These are phyloP conservation scores for Trididemnum miniatum DNA, from an alignment of 23 tunicate species.

Conservation along the genomic window DNA sequence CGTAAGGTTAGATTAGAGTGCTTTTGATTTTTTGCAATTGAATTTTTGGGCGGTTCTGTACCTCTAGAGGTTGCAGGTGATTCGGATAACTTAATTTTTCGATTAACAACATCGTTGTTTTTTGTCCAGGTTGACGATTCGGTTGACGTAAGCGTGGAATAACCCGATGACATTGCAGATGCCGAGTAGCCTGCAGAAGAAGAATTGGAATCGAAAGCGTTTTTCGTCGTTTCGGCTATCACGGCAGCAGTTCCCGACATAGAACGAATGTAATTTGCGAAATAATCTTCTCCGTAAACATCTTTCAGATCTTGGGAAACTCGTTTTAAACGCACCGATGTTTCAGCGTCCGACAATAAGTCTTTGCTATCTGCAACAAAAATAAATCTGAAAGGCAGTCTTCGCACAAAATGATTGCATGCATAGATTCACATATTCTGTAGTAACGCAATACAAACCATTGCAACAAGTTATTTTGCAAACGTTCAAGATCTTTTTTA, in stretches of 20 bases:
- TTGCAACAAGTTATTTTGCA: no score
- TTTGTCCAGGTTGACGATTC: background rate
- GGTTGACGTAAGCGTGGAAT: conserved; percentile 45
- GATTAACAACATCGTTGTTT: background rate
- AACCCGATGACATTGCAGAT: conserved; percentile 60
- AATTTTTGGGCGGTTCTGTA: background rate
- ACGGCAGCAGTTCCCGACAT: conserved; percentile 20
- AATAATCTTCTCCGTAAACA: conserved; percentile 85
- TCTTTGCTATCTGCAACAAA: conserved; percentile 39
- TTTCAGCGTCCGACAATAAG: conserved; percentile 35
- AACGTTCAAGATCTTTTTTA: no score
- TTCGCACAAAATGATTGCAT: no score
- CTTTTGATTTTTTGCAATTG: background rate
- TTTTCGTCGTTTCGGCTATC: background rate
- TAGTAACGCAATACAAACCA: no score
- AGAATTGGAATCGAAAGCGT: background rate
- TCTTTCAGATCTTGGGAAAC: conserved; percentile 63
- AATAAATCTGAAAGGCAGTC: no score
- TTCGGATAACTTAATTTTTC: background rate
- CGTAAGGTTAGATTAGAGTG: conserved; percentile 5
- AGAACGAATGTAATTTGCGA: conserved; percentile 66
- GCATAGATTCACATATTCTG: no score
- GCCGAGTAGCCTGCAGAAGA: background rate
- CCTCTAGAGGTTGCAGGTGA: background rate
- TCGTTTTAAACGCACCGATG: conserved; percentile 42